These are phyloP conservation scores for Lepidurus couesii DNA, from an alignment of 1,140 invertebrate genomes.

Conservation along the genomic window DNA sequence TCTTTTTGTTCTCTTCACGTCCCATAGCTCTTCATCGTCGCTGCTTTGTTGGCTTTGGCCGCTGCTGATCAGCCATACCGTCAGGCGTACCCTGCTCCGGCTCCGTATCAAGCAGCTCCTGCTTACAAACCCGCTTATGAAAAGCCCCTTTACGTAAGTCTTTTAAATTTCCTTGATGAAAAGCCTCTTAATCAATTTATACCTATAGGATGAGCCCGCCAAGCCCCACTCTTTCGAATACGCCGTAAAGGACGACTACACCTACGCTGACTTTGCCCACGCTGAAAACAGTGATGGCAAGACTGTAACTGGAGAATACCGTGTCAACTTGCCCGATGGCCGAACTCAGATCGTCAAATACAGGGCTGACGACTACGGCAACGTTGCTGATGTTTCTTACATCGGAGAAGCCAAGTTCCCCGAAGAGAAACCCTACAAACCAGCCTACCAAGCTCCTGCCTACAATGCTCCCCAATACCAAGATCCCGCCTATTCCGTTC, in stretches of 20 bases:
- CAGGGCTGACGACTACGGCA: constrained; percentile 67
- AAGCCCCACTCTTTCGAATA: constrained; percentile 69
- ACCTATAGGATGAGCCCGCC: constrained; percentile 50
- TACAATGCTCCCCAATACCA: neutral
- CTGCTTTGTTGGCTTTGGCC: constrained; percentile 23
- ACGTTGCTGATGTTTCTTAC: constrained; percentile 69
- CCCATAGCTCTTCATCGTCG: neutral
- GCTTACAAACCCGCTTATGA: neutral
- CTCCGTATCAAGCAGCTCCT: constrained; percentile 15
- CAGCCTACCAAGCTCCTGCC: constrained; percentile 16
- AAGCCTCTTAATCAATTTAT: neutral
- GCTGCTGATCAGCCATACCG: constrained; percentile 8
- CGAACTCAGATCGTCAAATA: constrained; percentile 68
- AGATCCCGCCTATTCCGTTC: neutral
- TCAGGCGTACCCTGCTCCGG: neutral
- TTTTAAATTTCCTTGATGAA: neutral
- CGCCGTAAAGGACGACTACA: constrained; percentile 59
- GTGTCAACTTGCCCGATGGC: constrained; percentile 70
- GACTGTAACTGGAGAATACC: constrained; percentile 61
- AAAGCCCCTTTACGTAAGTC: constrained; percentile 27
- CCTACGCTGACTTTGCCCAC: constrained; percentile 66
- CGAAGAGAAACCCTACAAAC: constrained; percentile 41
- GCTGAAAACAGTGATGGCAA: constrained; percentile 58
- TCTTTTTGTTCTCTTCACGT: neutral
- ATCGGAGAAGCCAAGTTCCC: constrained; percentile 63